Percentiles rank a stretch among this genome's conserved stretches.
phyloP scores from a whole-genome alignment of 2,888 invertebrate genomes.

The Apamea monoglypha region DNA sequence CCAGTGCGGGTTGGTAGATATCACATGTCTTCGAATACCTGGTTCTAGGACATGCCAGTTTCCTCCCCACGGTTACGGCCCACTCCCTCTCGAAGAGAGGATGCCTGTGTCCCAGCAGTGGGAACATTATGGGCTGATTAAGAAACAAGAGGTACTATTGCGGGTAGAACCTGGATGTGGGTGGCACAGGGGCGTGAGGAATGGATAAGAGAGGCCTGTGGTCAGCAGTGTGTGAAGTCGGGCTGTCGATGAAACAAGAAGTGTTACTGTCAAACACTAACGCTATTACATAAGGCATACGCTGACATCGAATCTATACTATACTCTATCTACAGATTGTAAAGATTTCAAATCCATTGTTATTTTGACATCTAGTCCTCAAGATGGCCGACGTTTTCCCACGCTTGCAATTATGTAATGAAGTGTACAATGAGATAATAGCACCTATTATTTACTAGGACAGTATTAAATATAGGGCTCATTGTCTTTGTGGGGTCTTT shows the following conservation, averaged over 20 bases:
- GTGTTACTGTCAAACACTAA: neutral
- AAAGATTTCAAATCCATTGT: constrained; percentile 25
- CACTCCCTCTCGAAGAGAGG: too few species aligned
- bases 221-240: too few species aligned
- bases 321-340: neutral
- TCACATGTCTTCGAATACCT: too few species aligned
- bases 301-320: neutral
- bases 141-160: neutral
- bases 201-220: too few species aligned
- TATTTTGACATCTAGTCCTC: constrained; percentile 24
- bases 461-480: constrained; percentile 18
- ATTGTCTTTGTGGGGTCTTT: constrained; percentile 13
- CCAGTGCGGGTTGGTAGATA: too few species aligned
- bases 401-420: constrained; percentile 43
- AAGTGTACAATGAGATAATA: constrained; percentile 28
- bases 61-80: too few species aligned
- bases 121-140: too few species aligned
- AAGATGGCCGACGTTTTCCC: constrained; percentile 44
- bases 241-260: neutral
- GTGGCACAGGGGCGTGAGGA: too few species aligned
- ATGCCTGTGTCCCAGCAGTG: too few species aligned
- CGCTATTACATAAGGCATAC: neutral
- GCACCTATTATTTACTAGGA: neutral
- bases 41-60: too few species aligned
- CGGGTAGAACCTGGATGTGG: too few species aligned